Conservation (phyloP, 2,113 vertebrate species). For the Takifugu bimaculatus region DNA sequence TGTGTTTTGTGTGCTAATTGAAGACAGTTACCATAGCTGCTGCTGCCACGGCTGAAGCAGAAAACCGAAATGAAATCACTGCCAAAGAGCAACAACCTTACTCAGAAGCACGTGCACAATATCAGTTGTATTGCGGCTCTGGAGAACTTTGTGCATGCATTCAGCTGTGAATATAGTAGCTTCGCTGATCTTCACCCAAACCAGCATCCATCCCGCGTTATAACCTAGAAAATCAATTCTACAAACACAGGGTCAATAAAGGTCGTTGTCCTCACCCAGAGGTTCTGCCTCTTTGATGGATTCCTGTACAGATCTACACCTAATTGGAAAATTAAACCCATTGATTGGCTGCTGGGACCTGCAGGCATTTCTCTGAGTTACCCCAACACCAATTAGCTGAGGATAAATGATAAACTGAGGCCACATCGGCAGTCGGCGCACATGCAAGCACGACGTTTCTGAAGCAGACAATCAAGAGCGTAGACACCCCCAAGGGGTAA, state of each 20-base stretch:
- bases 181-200: conserved; percentile 21
- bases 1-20: no score
- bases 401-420: conserved; percentile 46
- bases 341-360: conserved; percentile 48
- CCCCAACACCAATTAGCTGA: conserved; percentile 54
- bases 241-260: conserved; percentile 43
- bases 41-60: neutral
- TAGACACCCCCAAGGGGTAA: conserved; percentile 28
- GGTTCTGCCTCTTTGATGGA: conserved; percentile 27
- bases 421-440: neutral
- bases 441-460: neutral
- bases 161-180: neutral
- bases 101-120: no score
- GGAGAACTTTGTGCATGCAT: neutral
- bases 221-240: conserved; percentile 34
- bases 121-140: neutral
- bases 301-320: conserved; percentile 44
- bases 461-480: conserved; percentile 3
- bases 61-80: neutral
- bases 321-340: conserved; percentile 68
- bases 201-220: conserved; percentile 14
- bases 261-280: conserved; percentile 28
- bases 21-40: no score
- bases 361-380: conserved; percentile 49
- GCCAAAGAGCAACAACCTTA: neutral